Percentiles rank a stretch among this genome's conserved stretches.
phyloP scores from a whole-genome alignment of 2,888 invertebrate species.

The Halocaridina rubra region DNA sequence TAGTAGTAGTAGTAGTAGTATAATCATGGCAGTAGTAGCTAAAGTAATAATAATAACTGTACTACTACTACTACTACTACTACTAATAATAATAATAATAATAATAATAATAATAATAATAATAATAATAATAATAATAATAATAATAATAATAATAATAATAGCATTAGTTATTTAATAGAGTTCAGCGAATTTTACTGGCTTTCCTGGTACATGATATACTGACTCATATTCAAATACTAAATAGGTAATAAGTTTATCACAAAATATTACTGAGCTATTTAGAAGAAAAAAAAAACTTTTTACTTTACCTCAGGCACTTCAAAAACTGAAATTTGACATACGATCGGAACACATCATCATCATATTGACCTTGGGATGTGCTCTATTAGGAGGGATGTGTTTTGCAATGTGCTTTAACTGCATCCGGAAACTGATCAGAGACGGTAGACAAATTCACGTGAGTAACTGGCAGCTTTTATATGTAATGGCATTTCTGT shows the following conservation, averaged over 20 bases:
- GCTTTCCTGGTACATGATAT: no score
- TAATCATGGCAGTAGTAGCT: neutral
- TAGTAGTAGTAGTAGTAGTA: neutral
- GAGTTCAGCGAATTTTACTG: no score
- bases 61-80: neutral
- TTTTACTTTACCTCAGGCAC: neutral
- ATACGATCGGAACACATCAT: slow-evolving; percentile 74
- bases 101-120: neutral
- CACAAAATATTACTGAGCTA: no score
- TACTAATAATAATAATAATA: neutral
- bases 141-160: neutral
- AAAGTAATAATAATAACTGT: neutral
- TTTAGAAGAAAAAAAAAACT: no score
- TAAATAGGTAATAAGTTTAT: no score
- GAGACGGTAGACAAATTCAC: slow-evolving; percentile 88
- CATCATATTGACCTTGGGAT: slow-evolving; percentile 89
- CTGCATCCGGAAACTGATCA: slow-evolving; percentile 85
- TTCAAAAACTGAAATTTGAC: slow-evolving; percentile 63
- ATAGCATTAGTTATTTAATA: neutral
- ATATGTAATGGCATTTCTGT: no score
- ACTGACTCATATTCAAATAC: no score
- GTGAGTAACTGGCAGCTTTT: no score
- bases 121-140: neutral
- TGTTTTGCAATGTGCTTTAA: slow-evolving; percentile 89
- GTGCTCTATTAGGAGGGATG: slow-evolving; percentile 87